Evolutionary conservation across 2,888 invertebrate species (phyloP).

Genomic region (Dasypogon diadema): DNA sequence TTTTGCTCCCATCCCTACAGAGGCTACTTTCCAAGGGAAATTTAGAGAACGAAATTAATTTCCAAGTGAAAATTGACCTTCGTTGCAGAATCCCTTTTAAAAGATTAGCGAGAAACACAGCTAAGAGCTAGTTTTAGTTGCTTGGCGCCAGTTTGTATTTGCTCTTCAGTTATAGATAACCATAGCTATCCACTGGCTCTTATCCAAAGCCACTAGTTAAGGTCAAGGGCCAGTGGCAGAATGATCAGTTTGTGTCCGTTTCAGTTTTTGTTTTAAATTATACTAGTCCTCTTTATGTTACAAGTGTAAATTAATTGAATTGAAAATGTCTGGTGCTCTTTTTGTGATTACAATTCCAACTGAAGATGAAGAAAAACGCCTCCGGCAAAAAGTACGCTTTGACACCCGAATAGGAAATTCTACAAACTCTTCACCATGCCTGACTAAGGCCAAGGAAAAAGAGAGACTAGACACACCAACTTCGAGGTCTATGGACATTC

Average conservation of each 20-base stretch:
- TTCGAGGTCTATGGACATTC: background rate
- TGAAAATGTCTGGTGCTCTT: slow-evolving; percentile 71
- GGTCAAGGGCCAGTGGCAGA: background rate
- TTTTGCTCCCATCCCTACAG: no score
- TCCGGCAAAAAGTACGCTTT: slow-evolving; percentile 13
- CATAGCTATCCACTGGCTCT: background rate
- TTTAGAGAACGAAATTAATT: no score
- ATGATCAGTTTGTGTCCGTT: background rate
- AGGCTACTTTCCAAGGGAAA: no score
- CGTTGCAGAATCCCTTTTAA: no score
- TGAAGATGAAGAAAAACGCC: slow-evolving; percentile 68
- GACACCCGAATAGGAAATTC: background rate
- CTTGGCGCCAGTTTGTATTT: background rate
- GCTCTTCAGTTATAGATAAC: slow-evolving; percentile 1
- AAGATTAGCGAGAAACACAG: background rate
- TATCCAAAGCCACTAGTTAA: background rate
- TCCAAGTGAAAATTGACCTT: no score
- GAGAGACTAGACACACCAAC: slow-evolving; percentile 9
- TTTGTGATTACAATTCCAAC: slow-evolving; percentile 73
- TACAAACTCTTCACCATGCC: background rate
- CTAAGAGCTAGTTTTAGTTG: background rate
- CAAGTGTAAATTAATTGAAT: background rate
- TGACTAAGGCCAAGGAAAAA: background rate
- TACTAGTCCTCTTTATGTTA: no score
- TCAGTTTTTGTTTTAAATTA: background rate